Evolutionary conservation across 2,113 vertebrate genomes (phyloP).

Genomic region (Sminthopsis crassicaudata): DNA sequence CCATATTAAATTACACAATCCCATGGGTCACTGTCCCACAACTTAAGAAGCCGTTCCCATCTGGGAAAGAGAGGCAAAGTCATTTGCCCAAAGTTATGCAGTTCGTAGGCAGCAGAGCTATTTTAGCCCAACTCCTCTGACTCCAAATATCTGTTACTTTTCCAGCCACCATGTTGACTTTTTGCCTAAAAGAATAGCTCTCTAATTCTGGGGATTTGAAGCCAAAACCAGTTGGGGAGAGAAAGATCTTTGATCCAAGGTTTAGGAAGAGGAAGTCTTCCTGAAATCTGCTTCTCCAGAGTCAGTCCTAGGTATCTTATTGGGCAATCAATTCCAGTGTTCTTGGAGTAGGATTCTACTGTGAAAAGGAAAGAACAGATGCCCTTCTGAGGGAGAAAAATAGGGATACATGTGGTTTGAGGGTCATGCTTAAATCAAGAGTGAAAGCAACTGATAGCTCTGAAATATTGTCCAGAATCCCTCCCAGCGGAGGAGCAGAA

Average conservation of each 20-base stretch:
- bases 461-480: slow-evolving; percentile 43
- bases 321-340: background rate
- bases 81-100: background rate
- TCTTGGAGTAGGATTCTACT: slow-evolving; percentile 35
- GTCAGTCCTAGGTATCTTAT: background rate
- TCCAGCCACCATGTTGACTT: background rate
- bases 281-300: background rate
- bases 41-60: too few species aligned
- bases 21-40: too few species aligned
- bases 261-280: background rate
- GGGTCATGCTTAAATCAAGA: slow-evolving; percentile 25
- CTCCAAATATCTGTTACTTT: background rate
- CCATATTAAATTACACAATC: too few species aligned
- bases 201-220: background rate
- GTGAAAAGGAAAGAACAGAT: background rate
- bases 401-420: slow-evolving; percentile 4
- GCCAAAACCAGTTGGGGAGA: background rate
- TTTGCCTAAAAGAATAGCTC: background rate
- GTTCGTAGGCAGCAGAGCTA: background rate
- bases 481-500: slow-evolving; percentile 36
- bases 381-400: background rate
- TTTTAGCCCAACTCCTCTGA: background rate
- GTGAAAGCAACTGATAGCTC: slow-evolving; percentile 18
- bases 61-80: background rate
- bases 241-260: background rate